Conservation (phyloP, 2,113 vertebrate species). For the Neodon shergylaensis region DNA sequence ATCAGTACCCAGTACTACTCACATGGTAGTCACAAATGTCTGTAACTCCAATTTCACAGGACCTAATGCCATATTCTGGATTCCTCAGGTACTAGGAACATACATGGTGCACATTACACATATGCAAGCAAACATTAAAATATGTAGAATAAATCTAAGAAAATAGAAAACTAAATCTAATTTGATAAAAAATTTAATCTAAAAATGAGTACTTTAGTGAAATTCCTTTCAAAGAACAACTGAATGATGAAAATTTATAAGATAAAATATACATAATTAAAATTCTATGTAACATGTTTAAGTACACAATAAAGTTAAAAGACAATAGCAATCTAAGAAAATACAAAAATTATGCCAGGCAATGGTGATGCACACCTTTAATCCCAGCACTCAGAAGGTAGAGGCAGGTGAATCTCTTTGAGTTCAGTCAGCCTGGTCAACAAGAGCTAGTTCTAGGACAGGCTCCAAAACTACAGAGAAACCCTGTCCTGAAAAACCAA, state of each 20-base stretch:
- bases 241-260: not conserved
- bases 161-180: not conserved
- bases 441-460: no score
- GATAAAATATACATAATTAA: not conserved
- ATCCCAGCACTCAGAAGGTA: no score
- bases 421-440: no score
- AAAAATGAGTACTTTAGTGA: constrained; percentile 9
- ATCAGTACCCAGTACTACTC: not conserved
- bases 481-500: no score
- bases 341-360: not conserved
- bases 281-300: not conserved
- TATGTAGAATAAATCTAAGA: not conserved
- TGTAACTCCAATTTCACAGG: not conserved
- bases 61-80: not conserved
- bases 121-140: not conserved
- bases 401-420: no score
- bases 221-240: constrained; percentile 25
- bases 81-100: not conserved
- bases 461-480: no score
- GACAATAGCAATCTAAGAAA: constrained; percentile 19
- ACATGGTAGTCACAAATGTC: not conserved
- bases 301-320: not conserved
- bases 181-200: not conserved
- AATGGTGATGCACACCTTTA: no score
- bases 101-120: not conserved